Conservation (phyloP, 2,113 vertebrate genomes). For the Gorsachius goisagi region DNA sequence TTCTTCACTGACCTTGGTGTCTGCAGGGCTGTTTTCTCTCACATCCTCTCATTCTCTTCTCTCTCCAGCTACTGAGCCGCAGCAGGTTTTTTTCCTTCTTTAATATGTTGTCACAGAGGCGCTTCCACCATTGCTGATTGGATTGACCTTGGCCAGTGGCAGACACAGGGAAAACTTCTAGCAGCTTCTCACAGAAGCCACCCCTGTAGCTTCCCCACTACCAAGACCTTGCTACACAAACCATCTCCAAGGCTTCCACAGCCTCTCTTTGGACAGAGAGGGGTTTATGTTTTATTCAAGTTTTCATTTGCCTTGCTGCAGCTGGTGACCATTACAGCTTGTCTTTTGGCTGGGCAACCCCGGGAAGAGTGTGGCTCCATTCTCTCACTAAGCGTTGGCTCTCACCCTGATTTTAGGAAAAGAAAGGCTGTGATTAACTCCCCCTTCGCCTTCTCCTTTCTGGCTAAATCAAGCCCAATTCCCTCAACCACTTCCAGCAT, state of each 20-base stretch:
- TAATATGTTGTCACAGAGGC: too few species aligned
- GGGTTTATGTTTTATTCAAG: not conserved
- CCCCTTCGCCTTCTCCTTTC: not conserved
- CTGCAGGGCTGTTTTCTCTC: too few species aligned
- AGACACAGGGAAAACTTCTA: too few species aligned
- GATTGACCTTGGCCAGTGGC: too few species aligned
- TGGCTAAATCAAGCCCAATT: not conserved
- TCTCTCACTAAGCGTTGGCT: not conserved
- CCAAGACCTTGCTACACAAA: not conserved
- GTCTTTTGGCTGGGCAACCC: not conserved
- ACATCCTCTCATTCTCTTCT: too few species aligned
- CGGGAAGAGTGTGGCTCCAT: not conserved
- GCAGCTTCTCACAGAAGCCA: too few species aligned
- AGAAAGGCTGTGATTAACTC: not conserved
- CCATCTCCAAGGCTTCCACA: not conserved
- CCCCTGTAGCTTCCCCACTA: too few species aligned
- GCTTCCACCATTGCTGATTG: too few species aligned
- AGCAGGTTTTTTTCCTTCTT: too few species aligned
- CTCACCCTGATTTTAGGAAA: rapidly evolving
- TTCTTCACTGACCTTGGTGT: too few species aligned
- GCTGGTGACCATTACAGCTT: not conserved
- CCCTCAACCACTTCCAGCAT: not conserved
- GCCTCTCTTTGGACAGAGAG: not conserved
- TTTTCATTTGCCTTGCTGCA: not conserved
- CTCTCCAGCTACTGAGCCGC: too few species aligned